phyloP scores from a whole-genome alignment of 2,113 vertebrate genomes.

The Lepidothrix coronata region DNA sequence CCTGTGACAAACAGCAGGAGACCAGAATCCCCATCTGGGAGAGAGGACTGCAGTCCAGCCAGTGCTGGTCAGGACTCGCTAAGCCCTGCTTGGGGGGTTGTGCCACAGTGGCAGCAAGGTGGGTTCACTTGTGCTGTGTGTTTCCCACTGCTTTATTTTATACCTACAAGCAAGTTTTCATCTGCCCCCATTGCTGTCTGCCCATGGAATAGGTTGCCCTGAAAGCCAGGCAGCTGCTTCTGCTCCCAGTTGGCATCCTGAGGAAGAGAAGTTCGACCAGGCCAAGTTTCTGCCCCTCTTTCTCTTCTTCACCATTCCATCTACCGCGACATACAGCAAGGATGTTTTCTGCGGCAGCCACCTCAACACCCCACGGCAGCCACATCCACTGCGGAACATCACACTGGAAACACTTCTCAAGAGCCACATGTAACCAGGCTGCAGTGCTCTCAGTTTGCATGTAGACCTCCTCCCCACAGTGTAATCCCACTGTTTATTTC shows the following conservation, averaged over 20 bases:
- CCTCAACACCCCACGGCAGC: accelerated
- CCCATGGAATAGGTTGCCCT: neutral
- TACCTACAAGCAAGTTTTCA: neutral
- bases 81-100: neutral
- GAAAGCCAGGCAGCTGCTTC: neutral
- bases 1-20: neutral
- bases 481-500: neutral
- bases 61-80: neutral
- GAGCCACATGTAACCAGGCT: neutral
- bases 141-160: neutral
- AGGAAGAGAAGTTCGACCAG: neutral
- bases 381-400: neutral
- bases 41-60: accelerated
- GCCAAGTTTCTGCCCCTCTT: neutral
- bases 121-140: neutral
- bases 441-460: neutral
- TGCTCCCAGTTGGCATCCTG: neutral
- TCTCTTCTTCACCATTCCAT: neutral
- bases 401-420: neutral
- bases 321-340: neutral
- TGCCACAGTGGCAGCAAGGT: neutral
- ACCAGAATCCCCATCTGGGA: neutral
- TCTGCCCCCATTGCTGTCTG: neutral
- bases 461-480: neutral
- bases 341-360: neutral